Base-by-base conservation (phyloP, 2,888 invertebrate genomes). In the Caenorhabditis japonica region DNA sequence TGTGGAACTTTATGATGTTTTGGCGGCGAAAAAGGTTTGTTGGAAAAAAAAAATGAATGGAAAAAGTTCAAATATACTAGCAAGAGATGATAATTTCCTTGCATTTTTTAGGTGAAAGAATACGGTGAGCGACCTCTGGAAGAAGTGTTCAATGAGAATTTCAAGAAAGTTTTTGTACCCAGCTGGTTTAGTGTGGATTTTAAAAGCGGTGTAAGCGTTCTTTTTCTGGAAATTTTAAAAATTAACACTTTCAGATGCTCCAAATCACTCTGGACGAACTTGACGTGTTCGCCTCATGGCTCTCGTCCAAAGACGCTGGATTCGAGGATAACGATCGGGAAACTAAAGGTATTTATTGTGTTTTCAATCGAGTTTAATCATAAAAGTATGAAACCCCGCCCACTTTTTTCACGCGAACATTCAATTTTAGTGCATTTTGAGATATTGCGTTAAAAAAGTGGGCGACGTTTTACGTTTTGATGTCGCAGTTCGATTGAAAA, bases 121-220 rank as follows among this genome's bases (percentile, higher is more conserved):
- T 91, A 96, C 69, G 97, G 97, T 0, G 84, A 74, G 8, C 44
- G 73, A 4, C 43, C 71, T 12, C 84, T 89, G 95, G 97, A 76
- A 93, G 94, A 86, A 94, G 96, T 90, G 91, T 94, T 1, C 41
- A 95, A 96, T 88, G 93, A 93, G 86, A 90, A 94, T 74, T 94
- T 93, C 85, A 94, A 95, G 89, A 93, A 93, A 91, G 93, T 99
- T 53, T 95, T 93, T 88, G 95, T 99, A 84, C 97, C 99, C 27
- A 96, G 94, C 90, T 99, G 99, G 99, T 99, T 99, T 88, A 94
- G 94, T 80, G 95, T 97, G 44, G 99, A 99, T 90, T 91, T 99
- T 47, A 99, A 99, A 90, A 97, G 96, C 69, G 99, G 99, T 75
- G 94, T 94, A 89, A 89, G 91, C 89, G 70, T 55, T 34, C 25